These are phyloP conservation scores for Dinoponera quadriceps DNA, from an alignment of 1,140 invertebrate species.

Conservation along the genomic window DNA sequence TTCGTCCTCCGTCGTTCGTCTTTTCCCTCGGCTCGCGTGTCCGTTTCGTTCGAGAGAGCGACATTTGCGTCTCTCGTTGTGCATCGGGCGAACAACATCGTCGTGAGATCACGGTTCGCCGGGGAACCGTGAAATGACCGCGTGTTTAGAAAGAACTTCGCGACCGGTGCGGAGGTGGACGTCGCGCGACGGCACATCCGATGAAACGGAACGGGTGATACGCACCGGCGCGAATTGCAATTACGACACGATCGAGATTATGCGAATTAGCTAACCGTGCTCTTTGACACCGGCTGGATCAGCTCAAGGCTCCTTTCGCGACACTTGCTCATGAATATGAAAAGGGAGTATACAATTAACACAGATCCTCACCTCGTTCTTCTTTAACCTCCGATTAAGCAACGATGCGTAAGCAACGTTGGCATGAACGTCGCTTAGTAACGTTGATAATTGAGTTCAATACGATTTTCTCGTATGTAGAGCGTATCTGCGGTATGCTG, in stretches of 20 bases:
- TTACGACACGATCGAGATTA: conserved; percentile 24
- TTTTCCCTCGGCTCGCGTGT: conserved; percentile 57
- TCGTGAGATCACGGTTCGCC: not conserved
- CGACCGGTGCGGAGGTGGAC: not conserved
- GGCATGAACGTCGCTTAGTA: not conserved
- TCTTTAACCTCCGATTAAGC: conserved; percentile 1
- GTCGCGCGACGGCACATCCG: not conserved
- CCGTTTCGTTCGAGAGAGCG: conserved; percentile 26
- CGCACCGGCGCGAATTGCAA: not conserved
- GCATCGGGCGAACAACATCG: not conserved
- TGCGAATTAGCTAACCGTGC: conserved; percentile 72
- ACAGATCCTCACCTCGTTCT: conserved; percentile 26
- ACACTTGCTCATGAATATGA: conserved; percentile 74
- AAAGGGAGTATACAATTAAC: conserved; percentile 50
- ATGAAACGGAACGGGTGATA: not conserved
- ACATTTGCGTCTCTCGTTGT: conserved; percentile 4
- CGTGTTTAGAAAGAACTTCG: not conserved
- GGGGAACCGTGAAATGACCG: conserved; percentile 1
- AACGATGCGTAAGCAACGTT: not conserved
- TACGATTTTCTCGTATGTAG: not conserved
- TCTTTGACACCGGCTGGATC: conserved; percentile 78
- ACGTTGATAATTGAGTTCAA: not conserved
- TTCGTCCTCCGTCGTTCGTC: conserved; percentile 39
- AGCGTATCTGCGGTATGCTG: not conserved
- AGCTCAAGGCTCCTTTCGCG: conserved; percentile 79